Evolutionary conservation across 2,888 invertebrate species (phyloP), one percentile per base, ranked within the genome.

Genomic region (Drosophila kambysellisi): DNA sequence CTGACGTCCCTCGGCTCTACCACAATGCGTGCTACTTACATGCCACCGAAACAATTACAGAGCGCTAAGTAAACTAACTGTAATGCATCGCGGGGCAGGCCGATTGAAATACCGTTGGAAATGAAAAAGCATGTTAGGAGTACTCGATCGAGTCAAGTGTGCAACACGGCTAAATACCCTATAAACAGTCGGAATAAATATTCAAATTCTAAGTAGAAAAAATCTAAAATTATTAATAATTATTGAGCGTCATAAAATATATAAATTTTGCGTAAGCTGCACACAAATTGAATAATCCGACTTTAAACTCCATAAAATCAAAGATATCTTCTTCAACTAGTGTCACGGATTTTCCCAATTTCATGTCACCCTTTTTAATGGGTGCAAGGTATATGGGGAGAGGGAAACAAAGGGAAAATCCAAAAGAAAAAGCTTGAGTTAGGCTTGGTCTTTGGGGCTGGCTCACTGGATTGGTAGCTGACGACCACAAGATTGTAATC

Each of bases 401-500:
- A 67, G 37, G 52, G 50, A 20, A 52, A 60, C 66, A 70, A 70
- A 70, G 73, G 79, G 79, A 70, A 81, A 82, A 64, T 57, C 53
- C 15, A 60, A 77, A 74, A 80, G 75, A 78, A 82, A 80, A 80
- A 83, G 74, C 74, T 63, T 37, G 56, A 32, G 50, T 30, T 39
- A 29, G 54, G 54, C n/a, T 54, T 39, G 29, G 56, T 37, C 39
- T 56, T 53, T 56, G 39, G 51, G 46, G 62, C 54, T 62, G 48
- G 51, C 46, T 43, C 33, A 39, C 68, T 53, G 43, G 56, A 59
- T 48, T 35, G 59, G 30, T 51, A 51, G 65, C 65, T 59, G 65
- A 67, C 79, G 84, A 89, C 89, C 87, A 80, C 91, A 90, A 91
- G 88, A 91, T 91, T 79, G 90, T 89, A 90, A 90, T 91, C 89